Evolutionary conservation across 2,888 invertebrate species (phyloP).

Genomic region (Drosophila algonquin): DNA sequence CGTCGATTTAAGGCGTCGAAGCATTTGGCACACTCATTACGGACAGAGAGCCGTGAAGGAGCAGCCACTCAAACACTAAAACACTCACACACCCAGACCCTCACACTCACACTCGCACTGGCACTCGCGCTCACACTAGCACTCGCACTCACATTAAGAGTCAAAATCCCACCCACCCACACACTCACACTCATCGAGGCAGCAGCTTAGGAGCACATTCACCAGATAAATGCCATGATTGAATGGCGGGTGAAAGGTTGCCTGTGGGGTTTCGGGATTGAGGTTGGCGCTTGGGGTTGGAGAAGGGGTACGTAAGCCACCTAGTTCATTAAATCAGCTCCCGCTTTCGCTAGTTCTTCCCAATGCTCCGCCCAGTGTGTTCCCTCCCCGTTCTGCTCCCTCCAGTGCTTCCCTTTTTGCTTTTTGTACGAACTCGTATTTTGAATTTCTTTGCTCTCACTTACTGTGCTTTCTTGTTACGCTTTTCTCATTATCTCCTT

Average conservation of each 20-base stretch:
- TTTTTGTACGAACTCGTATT: conserved; percentile 35
- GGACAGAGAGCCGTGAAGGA: conserved; percentile 23
- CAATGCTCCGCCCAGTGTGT: neutral
- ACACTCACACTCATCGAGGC: conserved; percentile 18
- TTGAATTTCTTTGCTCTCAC: conserved; percentile 31
- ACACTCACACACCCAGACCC: conserved; percentile 38
- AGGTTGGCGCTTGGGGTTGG: too few species aligned
- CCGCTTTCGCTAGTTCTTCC: conserved; percentile 7
- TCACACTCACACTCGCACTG: conserved; percentile 1
- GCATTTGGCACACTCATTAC: conserved; percentile 50
- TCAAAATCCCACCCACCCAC: conserved; percentile 2
- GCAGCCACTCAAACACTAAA: conserved; percentile 22
- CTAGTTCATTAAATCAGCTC: conserved; percentile 67
- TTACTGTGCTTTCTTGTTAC: conserved; percentile 39
- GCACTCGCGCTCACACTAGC: neutral
- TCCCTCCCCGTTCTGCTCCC: neutral
- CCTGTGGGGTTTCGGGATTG: neutral
- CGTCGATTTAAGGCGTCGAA: conserved; percentile 52
- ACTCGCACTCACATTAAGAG: neutral
- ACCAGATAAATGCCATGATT: conserved; percentile 62
- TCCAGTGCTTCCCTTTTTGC: neutral
- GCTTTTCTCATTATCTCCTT: conserved; percentile 67
- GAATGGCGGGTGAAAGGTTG: conserved; percentile 45
- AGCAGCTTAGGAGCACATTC: conserved; percentile 23
- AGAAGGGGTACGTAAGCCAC: conserved; percentile 13